Conservation (phyloP, 2,797 vertebrate genomes). For the Melopsittacus undulatus region DNA sequence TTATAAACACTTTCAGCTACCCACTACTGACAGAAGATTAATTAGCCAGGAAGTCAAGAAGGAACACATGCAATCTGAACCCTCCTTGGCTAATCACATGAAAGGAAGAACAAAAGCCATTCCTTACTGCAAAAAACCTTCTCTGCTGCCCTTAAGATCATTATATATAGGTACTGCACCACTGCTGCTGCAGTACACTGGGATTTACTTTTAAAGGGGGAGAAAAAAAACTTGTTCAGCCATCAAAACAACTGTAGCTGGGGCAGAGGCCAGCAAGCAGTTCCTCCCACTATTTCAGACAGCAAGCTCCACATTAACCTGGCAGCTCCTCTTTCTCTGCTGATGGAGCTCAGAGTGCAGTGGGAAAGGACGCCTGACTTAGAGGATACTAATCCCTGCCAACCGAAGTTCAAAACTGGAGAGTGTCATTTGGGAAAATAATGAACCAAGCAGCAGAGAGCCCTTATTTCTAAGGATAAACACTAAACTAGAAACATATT, state of each 20-base stretch:
- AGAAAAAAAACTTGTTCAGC: slow-evolving; percentile 11
- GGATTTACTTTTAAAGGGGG: background rate
- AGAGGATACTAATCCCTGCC: background rate
- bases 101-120: slow-evolving; percentile 29
- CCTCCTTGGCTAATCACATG: slow-evolving; percentile 29
- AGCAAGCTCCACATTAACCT: background rate
- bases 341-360: background rate
- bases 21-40: slow-evolving; percentile 46
- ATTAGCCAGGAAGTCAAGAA: slow-evolving; percentile 64
- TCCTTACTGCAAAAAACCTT: slow-evolving; percentile 23
- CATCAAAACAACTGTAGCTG: background rate
- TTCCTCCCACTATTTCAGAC: background rate
- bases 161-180: background rate
- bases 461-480: slow-evolving; percentile 39
- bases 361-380: background rate
- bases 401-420: background rate
- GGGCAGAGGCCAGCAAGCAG: background rate
- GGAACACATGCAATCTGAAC: slow-evolving; percentile 49
- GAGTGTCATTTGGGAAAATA: background rate
- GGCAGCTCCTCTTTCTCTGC: background rate
- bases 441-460: background rate
- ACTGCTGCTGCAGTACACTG: background rate
- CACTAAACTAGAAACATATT: slow-evolving; percentile 45
- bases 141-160: background rate
- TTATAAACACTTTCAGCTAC: slow-evolving; percentile 46